Conservation (phyloP, 2,888 invertebrate species). For the Drosophila peninsularis region DNA sequence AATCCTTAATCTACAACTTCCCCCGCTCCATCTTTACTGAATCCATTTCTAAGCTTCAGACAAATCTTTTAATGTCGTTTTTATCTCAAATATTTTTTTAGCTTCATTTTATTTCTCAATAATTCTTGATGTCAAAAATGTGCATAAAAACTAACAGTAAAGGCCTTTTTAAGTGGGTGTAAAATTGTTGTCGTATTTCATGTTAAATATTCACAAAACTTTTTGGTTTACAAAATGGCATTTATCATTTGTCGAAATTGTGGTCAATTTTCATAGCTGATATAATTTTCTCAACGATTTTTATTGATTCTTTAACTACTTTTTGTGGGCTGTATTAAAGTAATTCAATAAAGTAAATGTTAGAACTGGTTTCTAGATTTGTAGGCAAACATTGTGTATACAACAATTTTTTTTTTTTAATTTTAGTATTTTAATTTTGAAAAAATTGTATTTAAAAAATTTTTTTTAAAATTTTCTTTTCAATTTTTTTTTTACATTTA, state of each 20-base stretch:
- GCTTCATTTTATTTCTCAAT: background rate
- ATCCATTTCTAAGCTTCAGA: background rate
- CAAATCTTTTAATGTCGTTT: background rate
- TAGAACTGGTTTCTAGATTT: too few relatives aligned
- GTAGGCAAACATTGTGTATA: too few relatives aligned
- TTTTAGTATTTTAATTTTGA: too few relatives aligned
- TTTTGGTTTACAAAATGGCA: background rate
- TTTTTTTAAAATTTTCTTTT: too few relatives aligned
- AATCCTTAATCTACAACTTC: background rate
- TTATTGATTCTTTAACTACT: background rate
- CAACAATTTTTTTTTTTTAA: too few relatives aligned
- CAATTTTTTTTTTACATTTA: too few relatives aligned
- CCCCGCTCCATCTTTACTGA: background rate
- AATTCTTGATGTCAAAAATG: background rate
- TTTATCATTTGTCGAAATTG: background rate
- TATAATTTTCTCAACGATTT: background rate
- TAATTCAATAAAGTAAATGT: too few relatives aligned
- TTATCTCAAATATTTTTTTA: background rate
- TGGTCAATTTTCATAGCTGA: background rate
- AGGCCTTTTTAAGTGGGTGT: background rate
- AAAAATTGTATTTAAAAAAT: too few relatives aligned
- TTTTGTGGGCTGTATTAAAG: too few relatives aligned
- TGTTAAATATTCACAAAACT: background rate
- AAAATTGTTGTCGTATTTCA: conserved; percentile 2
- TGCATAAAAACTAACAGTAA: conserved; percentile 4